Percentiles rank a stretch among this genome's conserved stretches.
Evolutionary conservation across 2,888 invertebrate species (phyloP).

Genomic region (Pasiphila rectangulata): DNA sequence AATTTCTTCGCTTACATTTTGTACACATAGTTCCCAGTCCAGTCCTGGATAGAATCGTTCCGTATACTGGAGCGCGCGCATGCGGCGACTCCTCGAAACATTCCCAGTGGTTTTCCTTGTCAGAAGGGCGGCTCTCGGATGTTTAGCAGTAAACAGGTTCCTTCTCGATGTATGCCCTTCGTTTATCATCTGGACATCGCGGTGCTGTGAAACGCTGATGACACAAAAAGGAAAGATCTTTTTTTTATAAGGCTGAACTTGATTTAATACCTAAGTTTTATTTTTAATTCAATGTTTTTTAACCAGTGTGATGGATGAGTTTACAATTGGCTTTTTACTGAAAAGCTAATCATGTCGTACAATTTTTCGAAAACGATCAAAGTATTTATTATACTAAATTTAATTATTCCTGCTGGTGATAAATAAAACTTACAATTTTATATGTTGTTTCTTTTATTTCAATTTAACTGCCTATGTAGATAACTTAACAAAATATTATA

Average conservation of each 20-base stretch:
- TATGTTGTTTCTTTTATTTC: slow-evolving; percentile 47
- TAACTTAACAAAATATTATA: neutral
- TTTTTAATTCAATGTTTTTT: slow-evolving; percentile 68
- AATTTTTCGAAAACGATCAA: slow-evolving; percentile 76
- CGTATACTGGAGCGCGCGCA: slow-evolving; percentile 48
- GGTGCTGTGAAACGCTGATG: slow-evolving; percentile 64
- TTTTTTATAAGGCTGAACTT: slow-evolving; percentile 80
- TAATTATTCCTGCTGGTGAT: slow-evolving; percentile 74
- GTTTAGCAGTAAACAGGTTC: slow-evolving; percentile 68
- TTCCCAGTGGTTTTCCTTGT: slow-evolving; percentile 72
- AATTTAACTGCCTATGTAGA: neutral
- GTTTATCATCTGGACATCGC: slow-evolving; percentile 46
- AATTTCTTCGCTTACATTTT: slow-evolving; percentile 64
- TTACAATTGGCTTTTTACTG: slow-evolving; percentile 62
- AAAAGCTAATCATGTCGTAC: slow-evolving; percentile 65
- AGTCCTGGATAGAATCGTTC: slow-evolving; percentile 53
- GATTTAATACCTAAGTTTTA: slow-evolving; percentile 75
- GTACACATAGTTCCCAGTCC: slow-evolving; percentile 48
- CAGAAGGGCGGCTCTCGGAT: slow-evolving; percentile 71
- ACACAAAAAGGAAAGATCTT: slow-evolving; percentile 74
- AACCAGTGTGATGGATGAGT: slow-evolving; percentile 69
- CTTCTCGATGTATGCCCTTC: slow-evolving; percentile 68
- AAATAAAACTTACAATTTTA: slow-evolving; percentile 74
- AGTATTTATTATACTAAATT: slow-evolving; percentile 73
- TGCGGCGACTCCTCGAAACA: slow-evolving; percentile 55